Conservation (phyloP, 2,113 vertebrate species). For the Bostrychus sinensis region DNA sequence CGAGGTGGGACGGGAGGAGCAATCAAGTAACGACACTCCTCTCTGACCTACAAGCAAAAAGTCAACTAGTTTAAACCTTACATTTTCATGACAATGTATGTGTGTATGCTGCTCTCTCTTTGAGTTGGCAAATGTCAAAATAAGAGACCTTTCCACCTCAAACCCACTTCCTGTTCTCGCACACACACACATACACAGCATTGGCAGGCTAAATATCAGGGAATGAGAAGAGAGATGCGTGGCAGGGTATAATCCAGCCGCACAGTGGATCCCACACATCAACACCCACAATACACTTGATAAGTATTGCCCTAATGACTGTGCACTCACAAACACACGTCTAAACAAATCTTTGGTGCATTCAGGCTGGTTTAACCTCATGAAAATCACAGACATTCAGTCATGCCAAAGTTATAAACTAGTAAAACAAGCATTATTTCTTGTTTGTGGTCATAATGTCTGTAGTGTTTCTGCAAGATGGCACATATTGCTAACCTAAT, state of each 20-base stretch:
- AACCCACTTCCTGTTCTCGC: constrained; percentile 51
- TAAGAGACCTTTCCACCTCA: constrained; percentile 64
- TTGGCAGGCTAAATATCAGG: constrained; percentile 69
- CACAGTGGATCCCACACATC: constrained; percentile 25
- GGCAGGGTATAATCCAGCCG: constrained; percentile 64
- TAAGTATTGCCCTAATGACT: constrained; percentile 10
- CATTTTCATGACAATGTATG: constrained; percentile 28
- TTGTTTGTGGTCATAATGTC: too few species aligned
- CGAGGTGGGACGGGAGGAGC: constrained; percentile 93
- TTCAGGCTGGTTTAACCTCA: neutral
- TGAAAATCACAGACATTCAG: too few species aligned
- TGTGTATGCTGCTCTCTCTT: constrained; percentile 18
- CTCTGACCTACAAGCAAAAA: constrained; percentile 86
- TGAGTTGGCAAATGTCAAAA: constrained; percentile 63
- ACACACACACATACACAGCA: constrained; percentile 21
- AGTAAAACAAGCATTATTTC: too few species aligned
- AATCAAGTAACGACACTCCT: constrained; percentile 94
- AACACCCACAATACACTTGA: constrained; percentile 37
- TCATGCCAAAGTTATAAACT: neutral
- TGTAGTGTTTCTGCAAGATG: too few species aligned
- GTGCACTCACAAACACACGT: constrained; percentile 19
- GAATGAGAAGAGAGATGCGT: constrained; percentile 39
- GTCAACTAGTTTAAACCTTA: constrained; percentile 12
- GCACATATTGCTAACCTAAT: too few species aligned
- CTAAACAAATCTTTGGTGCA: constrained; percentile 10